Conservation (phyloP, 2,888 invertebrate genomes). For the Aradus depressus region DNA sequence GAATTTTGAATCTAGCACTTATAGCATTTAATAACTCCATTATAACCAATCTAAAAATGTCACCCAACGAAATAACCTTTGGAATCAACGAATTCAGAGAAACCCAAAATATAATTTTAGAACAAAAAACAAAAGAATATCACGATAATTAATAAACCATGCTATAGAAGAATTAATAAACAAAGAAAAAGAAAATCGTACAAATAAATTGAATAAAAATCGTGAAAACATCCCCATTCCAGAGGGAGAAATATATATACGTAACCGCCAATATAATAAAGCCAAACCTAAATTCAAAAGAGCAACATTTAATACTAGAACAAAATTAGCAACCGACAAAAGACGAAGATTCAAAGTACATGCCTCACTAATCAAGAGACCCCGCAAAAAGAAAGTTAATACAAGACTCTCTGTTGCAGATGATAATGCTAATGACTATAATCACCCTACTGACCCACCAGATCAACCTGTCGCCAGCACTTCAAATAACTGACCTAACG, state of each 20-base stretch:
- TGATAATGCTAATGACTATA: background rate
- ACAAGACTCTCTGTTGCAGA: background rate
- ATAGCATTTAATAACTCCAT: slow-evolving; percentile 1
- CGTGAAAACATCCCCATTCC: background rate
- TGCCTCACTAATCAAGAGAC: background rate
- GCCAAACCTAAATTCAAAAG: slow-evolving; percentile 2
- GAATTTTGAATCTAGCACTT: too few species aligned
- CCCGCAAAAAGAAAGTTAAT: background rate
- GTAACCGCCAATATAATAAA: background rate
- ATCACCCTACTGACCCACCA: background rate
- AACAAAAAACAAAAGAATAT: slow-evolving; percentile 4
- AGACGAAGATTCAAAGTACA: background rate
- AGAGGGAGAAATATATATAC: background rate
- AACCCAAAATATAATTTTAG: background rate
- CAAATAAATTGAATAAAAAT: background rate
- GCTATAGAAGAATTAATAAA: background rate
- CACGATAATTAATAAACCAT: slow-evolving; percentile 1
- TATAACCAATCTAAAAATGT: background rate
- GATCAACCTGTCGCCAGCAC: slow-evolving; percentile 1
- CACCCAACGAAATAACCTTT: slow-evolving; percentile 6
- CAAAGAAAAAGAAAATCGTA: background rate
- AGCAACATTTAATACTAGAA: background rate
- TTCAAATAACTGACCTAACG: slow-evolving; percentile 3
- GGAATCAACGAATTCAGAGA: background rate
- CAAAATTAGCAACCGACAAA: background rate